Evolutionary conservation across 2,797 vertebrate genomes (phyloP), one percentile per base, ranked within the genome.

Genomic region (Hoplostethus mediterraneus): DNA sequence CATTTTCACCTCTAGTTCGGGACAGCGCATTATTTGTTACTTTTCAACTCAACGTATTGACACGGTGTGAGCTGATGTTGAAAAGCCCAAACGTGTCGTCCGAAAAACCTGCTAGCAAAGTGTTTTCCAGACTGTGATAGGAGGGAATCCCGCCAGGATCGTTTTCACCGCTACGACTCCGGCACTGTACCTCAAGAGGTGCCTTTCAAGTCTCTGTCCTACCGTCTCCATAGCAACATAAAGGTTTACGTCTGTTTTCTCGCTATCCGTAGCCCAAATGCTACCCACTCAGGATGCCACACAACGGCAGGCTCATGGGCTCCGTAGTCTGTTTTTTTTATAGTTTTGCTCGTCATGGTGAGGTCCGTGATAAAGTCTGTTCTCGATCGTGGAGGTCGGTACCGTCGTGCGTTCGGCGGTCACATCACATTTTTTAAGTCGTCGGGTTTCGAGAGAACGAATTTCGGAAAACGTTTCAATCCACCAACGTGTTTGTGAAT

Each of bases 101-200:
- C 36, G 21, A 64, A 47, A 47, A n/a, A 2, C 21, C 48, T 44
- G 42, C 42, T 44, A 3, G 13, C 14, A 49, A 49, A 16, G 57
- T 48, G 30, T 77, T 55, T 57, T 65, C 53, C 44, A 16, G 66
- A 73, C 21, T 14, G 14, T 49, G 40, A 40, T 16, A 55, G 30
- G 33, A 51, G 17, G 25, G 40, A 57, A 51, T 54, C 38, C 40
- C 44, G 44, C 36, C 14, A n/a, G 44, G 52, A 28, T 45, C 0
- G 8, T 53, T 59, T 48, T 51, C 28, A 2, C 3, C 2, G 13
- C 6, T 49, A 38, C 5, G 45, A 47, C 64, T 67, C 56, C 67
- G 38, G 51, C 51, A 51, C 47, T 53, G 73, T 71, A 83, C 84
- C 79, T 76, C 45, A 67, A 67, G 63, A 74, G 81, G 76, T 81